A percentile compares a stretch with the other conserved stretches of the same genome.
Evolutionary conservation across 1,140 invertebrate genomes (phyloP).

Genomic region (Bactericera cockerelli): DNA sequence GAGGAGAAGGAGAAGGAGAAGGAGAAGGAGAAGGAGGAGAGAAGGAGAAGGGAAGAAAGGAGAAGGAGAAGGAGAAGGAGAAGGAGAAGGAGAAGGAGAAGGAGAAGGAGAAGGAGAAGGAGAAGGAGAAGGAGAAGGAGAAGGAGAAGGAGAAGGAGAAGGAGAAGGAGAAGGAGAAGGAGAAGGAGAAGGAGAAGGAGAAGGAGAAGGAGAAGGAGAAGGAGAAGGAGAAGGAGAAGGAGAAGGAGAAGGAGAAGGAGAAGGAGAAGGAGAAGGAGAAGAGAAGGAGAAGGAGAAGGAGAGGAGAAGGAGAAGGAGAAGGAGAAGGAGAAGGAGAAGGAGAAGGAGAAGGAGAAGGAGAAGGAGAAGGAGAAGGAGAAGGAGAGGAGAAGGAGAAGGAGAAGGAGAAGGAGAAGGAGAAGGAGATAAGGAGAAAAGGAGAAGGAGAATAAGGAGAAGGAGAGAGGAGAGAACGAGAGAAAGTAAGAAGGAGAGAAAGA

Average conservation of each 20-base stretch:
- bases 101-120: neutral
- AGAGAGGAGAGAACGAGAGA: no score
- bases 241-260: neutral
- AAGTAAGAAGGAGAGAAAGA: no score
- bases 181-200: neutral
- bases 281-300: neutral
- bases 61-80: neutral
- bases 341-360: neutral
- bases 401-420: slow-evolving; percentile 11
- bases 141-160: neutral
- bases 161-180: neutral
- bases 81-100: neutral
- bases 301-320: neutral
- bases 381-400: slow-evolving; percentile 6
- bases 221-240: neutral
- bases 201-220: neutral
- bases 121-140: neutral
- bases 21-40: neutral
- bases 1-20: neutral
- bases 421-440: slow-evolving; percentile 10
- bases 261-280: neutral
- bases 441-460: no score
- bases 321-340: neutral
- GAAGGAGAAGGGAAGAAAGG: neutral
- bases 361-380: slow-evolving; percentile 3